These are phyloP conservation scores for Hirtodrosophila trivittata DNA, from an alignment of 2,888 invertebrate genomes.

Conservation along the genomic window DNA sequence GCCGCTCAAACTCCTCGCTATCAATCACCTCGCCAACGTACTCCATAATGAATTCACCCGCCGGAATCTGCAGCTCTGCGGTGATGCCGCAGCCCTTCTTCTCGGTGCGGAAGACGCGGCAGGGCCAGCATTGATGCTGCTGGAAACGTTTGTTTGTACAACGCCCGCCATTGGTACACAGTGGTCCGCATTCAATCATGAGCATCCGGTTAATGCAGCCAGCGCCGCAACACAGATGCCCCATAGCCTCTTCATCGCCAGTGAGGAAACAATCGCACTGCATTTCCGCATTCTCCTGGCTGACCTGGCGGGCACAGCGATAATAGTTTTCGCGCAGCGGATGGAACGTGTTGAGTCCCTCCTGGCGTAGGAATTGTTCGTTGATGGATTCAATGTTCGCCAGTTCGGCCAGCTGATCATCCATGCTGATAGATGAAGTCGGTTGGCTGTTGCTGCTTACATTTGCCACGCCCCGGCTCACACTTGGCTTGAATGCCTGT, in stretches of 20 bases:
- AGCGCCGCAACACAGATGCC: slow-evolving; percentile 95
- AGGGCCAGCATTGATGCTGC: slow-evolving; percentile 91
- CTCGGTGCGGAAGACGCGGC: slow-evolving; percentile 95
- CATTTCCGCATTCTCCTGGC: slow-evolving; percentile 96
- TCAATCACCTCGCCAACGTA: slow-evolving; percentile 99
- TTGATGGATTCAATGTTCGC: slow-evolving; percentile 81
- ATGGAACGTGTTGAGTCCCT: slow-evolving; percentile 89
- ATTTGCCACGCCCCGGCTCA: slow-evolving; percentile 87
- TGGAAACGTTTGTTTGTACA: slow-evolving; percentile 98
- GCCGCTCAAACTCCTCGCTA: slow-evolving; percentile 93
- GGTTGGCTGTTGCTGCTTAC: slow-evolving; percentile 84
- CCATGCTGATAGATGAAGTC: slow-evolving; percentile 57
- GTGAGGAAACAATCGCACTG: slow-evolving; percentile 96
- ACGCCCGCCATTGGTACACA: slow-evolving; percentile 94
- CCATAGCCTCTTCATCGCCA: slow-evolving; percentile 92
- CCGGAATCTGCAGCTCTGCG: slow-evolving; percentile 78
- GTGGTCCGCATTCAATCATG: slow-evolving; percentile 98
- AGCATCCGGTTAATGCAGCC: slow-evolving; percentile 98
- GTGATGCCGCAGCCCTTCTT: slow-evolving; percentile 98
- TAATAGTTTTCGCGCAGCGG: slow-evolving; percentile 94
- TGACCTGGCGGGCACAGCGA: slow-evolving; percentile 91
- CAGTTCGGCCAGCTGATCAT: slow-evolving; percentile 76
- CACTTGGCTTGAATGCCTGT: slow-evolving; percentile 77
- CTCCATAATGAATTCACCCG: slow-evolving; percentile 97
- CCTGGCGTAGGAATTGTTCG: slow-evolving; percentile 79